Evolutionary conservation across 2,113 vertebrate genomes (phyloP).

Genomic region (Xiphorhynchus elegans): DNA sequence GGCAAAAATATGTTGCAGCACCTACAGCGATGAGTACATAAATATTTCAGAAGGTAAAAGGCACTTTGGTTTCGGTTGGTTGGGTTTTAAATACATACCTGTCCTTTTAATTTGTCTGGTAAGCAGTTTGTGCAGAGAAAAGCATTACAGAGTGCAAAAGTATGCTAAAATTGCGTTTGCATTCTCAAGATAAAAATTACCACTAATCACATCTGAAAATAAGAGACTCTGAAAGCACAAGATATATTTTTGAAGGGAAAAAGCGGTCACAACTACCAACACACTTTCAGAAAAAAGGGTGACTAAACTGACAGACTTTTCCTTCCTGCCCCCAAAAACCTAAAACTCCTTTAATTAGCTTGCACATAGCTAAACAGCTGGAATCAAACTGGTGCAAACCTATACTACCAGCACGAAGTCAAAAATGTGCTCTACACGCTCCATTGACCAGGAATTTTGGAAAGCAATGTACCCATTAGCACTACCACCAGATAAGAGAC

Average conservation of each 20-base stretch:
- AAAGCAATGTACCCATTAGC: neutral
- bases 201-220: slow-evolving; percentile 16
- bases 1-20: neutral
- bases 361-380: neutral
- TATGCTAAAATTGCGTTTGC: neutral
- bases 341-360: neutral
- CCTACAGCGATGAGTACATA: neutral
- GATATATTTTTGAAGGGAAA: neutral
- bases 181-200: slow-evolving; percentile 32
- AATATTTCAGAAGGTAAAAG: neutral
- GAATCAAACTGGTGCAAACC: neutral
- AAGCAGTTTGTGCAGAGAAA: slow-evolving; percentile 12
- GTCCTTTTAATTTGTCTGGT: neutral
- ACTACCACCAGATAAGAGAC: neutral
- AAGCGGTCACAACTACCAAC: neutral
- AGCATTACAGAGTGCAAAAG: neutral
- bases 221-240: neutral
- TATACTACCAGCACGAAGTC: neutral
- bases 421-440: neutral
- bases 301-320: slow-evolving; percentile 4
- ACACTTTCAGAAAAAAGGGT: slow-evolving; percentile 31
- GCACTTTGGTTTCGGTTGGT: neutral
- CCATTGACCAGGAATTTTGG: neutral
- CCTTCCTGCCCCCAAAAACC: neutral
- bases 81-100: neutral